Evolutionary conservation across 2,113 vertebrate species (phyloP).

Genomic region (Semicossyphus pulcher): DNA sequence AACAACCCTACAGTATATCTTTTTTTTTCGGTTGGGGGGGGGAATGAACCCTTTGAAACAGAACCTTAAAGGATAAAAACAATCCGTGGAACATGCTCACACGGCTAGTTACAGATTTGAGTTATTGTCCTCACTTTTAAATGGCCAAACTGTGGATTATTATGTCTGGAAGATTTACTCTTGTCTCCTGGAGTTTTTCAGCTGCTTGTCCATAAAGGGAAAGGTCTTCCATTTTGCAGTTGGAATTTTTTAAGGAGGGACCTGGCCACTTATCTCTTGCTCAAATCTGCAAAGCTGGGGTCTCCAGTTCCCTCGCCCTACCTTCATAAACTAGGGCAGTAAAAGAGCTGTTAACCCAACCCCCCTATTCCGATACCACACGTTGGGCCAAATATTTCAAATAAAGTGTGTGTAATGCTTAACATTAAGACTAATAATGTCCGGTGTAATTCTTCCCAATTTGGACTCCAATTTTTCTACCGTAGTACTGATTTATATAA

Average conservation of each 20-base stretch:
- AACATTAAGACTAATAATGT: too few relatives aligned
- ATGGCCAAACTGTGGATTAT: constrained; percentile 54
- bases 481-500: too few relatives aligned
- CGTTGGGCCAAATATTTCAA: constrained; percentile 63
- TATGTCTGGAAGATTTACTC: constrained; percentile 65
- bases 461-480: too few relatives aligned
- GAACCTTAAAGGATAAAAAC: constrained; percentile 30
- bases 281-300: constrained; percentile 73
- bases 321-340: constrained; percentile 78
- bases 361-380: constrained; percentile 58
- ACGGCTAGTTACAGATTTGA: constrained; percentile 33
- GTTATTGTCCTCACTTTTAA: constrained; percentile 45
- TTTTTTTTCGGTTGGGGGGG: constrained; percentile 4
- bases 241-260: constrained; percentile 76
- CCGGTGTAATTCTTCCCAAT: too few relatives aligned
- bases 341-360: constrained; percentile 76
- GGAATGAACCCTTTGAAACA: constrained; percentile 26
- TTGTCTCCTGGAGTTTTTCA: constrained; percentile 41
- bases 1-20: constrained; percentile 5
- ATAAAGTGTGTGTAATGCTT: constrained; percentile 20
- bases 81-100: constrained; percentile 20
- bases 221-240: constrained; percentile 73
- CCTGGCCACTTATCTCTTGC: constrained; percentile 64
- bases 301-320: constrained; percentile 70
- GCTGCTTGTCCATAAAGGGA: constrained; percentile 53